phyloP scores from a whole-genome alignment of 2,888 invertebrate genomes.

The Eretmocerus hayati region DNA sequence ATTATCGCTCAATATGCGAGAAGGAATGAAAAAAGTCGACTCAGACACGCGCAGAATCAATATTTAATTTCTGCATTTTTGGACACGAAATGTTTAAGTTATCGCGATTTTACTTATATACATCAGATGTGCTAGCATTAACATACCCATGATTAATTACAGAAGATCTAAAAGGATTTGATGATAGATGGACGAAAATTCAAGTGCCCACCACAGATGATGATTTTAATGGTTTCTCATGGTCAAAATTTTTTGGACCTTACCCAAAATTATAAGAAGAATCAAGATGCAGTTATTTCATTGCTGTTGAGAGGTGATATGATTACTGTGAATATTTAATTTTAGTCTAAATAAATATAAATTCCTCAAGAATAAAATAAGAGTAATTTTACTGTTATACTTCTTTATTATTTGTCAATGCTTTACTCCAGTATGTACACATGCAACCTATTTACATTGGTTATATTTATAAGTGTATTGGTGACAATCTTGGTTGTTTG shows the following conservation, averaged over 20 bases:
- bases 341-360: conserved; percentile 6
- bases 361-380: neutral
- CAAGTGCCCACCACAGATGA: conserved; percentile 8
- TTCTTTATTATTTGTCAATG: conserved; percentile 15
- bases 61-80: no score
- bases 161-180: conserved; percentile 33
- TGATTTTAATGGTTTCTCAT: conserved; percentile 29
- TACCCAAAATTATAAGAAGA: conserved; percentile 36
- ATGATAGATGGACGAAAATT: conserved; percentile 26
- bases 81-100: neutral
- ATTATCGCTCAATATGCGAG: no score
- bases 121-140: no score
- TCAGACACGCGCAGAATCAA: no score
- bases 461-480: no score
- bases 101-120: no score
- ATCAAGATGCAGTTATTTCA: neutral
- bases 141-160: conserved; percentile 18
- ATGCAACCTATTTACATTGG: conserved; percentile 27
- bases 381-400: conserved; percentile 11
- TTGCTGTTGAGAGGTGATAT: conserved; percentile 5
- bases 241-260: conserved; percentile 38
- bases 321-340: conserved; percentile 15
- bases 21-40: no score
- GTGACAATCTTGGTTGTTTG: no score
- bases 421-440: conserved; percentile 26